A percentile compares a stretch with the other conserved stretches of the same genome.
Conservation (phyloP, 2,797 vertebrate genomes). For the Masticophis lateralis region DNA sequence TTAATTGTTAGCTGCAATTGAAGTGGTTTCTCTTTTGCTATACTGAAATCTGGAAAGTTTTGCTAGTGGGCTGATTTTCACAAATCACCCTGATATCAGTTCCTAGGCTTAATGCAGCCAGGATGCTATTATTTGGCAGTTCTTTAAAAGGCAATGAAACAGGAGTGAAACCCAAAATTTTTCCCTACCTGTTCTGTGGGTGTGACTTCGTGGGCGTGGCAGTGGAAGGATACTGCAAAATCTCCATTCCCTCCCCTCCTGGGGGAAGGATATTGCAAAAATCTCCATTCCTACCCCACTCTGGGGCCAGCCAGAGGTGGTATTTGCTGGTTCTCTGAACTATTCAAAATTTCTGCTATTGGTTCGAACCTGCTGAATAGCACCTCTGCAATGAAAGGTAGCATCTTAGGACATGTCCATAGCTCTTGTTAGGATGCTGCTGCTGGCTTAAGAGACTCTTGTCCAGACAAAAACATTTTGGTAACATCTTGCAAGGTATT, state of each 20-base stretch:
- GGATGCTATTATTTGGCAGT: background rate
- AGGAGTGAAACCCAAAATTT: too few species aligned
- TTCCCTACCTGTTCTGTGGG: too few species aligned
- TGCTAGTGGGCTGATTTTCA: background rate
- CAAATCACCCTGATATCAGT: background rate
- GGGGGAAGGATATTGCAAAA: too few species aligned
- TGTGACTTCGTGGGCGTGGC: too few species aligned
- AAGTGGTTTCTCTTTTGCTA: background rate
- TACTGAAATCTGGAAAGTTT: background rate
- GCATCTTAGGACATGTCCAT: background rate
- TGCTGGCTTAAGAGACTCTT: background rate
- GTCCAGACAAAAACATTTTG: background rate
- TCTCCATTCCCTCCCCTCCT: too few species aligned
- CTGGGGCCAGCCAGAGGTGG: too few species aligned
- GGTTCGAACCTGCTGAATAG: too few species aligned
- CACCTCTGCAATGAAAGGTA: background rate
- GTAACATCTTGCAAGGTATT: background rate
- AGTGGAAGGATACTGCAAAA: too few species aligned
- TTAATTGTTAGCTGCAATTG: background rate
- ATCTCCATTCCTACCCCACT: too few species aligned
- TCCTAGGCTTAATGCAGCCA: background rate
- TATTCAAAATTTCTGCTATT: too few species aligned
- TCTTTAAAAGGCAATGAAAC: background rate
- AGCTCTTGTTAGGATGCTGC: background rate
- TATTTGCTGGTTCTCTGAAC: too few species aligned